Evolutionary conservation across 1,140 invertebrate genomes (phyloP), one percentile per base, ranked within the genome.

Genomic region (Musca domestica): DNA sequence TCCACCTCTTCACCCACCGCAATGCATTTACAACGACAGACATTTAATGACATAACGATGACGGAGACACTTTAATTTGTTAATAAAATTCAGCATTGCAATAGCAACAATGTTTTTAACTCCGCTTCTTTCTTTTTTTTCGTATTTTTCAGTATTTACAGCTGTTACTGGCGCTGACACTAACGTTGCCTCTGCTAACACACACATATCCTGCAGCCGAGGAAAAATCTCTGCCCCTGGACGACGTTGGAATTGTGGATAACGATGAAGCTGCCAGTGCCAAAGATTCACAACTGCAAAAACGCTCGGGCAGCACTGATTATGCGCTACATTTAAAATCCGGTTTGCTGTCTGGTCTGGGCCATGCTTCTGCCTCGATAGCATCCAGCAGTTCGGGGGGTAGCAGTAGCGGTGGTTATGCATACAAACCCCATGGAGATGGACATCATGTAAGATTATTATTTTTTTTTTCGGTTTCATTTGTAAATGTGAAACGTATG

Each of bases 271-370:
- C 76, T 10, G 78, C 77, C 66, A 78, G 75, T 41, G 71, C 73
- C 2, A 75, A 80, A 67, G 75, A 78, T 4, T 77, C 78, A 34
- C 76, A 77, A 69, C 73, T 80, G 30, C 69, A 74, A 41, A 83
- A 83, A 64, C 71, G 82, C 6, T 83, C 82, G 12, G 83, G 73
- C 22, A 82, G 80, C 67, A 77, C 79, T 47, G 84, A 85, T 68
- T 82, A 85, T 66, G 75, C 85, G 15, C 72, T 79, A 15, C 76
- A 80, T 58, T 67, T 85, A 7, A 82, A 83, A 69, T 78, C 77
- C 3, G 85, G 85, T 1, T 72, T 89, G 23, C 82, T 86, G 69
- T 84, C 83, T 47, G 88, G 88, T 76, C 80, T 88, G 7, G 83
- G 84, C 0, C 81, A 86, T 25, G 85, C 84, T 12, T 82, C 84